These are phyloP conservation scores for Leptinotarsa rubiginosa DNA, from an alignment of 2,888 invertebrate species.

Conservation along the genomic window DNA sequence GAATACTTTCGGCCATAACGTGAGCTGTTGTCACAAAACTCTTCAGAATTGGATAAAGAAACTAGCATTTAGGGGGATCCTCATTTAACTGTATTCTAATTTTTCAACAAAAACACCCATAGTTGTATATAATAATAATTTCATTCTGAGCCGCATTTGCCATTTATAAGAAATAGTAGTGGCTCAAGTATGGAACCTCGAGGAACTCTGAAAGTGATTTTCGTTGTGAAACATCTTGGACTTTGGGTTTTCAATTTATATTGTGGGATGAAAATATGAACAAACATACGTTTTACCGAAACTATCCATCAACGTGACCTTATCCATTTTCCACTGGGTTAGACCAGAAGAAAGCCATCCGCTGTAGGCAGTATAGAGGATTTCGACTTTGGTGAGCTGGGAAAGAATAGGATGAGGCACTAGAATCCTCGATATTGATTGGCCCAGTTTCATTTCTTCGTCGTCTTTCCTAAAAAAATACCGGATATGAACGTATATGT, in stretches of 20 bases:
- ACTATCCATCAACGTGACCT: conserved; percentile 85
- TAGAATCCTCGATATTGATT: conserved; percentile 82
- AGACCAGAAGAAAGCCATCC: conserved; percentile 92
- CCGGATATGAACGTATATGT: neutral
- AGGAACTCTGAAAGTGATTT: too few species aligned
- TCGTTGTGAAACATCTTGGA: too few species aligned
- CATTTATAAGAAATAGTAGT: too few species aligned
- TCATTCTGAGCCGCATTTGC: too few species aligned
- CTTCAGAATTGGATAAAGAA: too few species aligned
- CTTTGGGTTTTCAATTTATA: neutral
- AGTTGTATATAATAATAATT: too few species aligned
- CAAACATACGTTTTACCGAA: conserved; percentile 79
- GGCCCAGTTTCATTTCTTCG: conserved; percentile 77
- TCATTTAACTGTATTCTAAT: too few species aligned
- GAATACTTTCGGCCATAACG: too few species aligned
- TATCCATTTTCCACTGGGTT: conserved; percentile 83
- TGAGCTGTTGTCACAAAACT: too few species aligned
- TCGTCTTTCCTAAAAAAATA: conserved; percentile 78
- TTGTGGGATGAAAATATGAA: conserved; percentile 1
- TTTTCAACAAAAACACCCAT: too few species aligned
- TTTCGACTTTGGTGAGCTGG: conserved; percentile 77
- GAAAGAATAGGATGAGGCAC: conserved; percentile 90
- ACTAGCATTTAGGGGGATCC: too few species aligned
- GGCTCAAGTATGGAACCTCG: too few species aligned
- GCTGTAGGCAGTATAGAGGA: conserved; percentile 88